Evolutionary conservation across 2,888 invertebrate species (phyloP), one percentile per base, ranked within the genome.

Genomic region (Operophtera brumata): DNA sequence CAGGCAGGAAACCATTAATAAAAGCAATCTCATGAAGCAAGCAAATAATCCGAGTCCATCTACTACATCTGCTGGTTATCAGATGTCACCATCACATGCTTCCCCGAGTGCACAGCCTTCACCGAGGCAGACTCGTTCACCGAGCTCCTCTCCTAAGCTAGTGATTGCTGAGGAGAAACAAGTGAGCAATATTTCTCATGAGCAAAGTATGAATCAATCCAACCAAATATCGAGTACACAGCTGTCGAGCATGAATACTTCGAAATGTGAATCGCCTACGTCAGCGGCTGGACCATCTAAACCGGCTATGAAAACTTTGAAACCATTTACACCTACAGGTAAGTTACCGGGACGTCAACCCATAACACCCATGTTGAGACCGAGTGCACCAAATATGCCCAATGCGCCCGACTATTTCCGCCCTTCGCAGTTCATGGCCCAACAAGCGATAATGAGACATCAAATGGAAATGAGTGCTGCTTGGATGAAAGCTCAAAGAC

Each of bases 91-190:
- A 42, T 61, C 81, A 20, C 84, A 79, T 62, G 74, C 67, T 54
- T 71, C 84, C 10, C 68, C 80, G 25, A 78, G 61, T 58, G 63
- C 81, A 39, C 86, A 84, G 48, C 82, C 85, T 41, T 86, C 86
- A 47, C 87, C 90, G 49, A 80, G 88, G 59, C 90, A 87, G 69
- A 88, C 86, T 35, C 80, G 91, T n/a, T 91, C 91, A 13, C 91
- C 91, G 20, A 91, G 91, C 65, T 90, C 89, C 34, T 91, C 91
- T 32, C 91, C 91, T 32, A 91, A 91, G 65, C 73, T 91, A 59
- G 86, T 91, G 1, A 91, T 91, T 65, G 91, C 90, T 50, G 91
- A 91, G 70, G 90, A 90, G 47, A 90, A 90, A 66, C 90, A 90
- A 70, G 69, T 75, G 12, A 74, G 66, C 56, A 78, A 61, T 64